Percentiles rank a stretch among this genome's conserved stretches.
phyloP scores from a whole-genome alignment of 2,113 vertebrate genomes.

The Sinosuthora webbiana region DNA sequence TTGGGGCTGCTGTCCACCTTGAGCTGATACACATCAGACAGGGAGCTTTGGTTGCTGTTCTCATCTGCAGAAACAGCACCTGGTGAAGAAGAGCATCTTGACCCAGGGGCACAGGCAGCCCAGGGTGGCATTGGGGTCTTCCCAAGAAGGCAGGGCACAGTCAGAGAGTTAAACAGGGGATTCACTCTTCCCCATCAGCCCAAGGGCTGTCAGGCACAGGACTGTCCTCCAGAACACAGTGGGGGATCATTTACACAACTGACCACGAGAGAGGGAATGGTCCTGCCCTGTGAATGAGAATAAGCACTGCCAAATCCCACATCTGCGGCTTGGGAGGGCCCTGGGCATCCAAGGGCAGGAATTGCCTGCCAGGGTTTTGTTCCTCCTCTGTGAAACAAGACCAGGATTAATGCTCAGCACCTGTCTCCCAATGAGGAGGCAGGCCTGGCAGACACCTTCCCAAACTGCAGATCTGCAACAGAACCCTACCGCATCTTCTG shows the following conservation, averaged over 20 bases:
- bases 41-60: conserved; percentile 97
- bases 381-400: background rate
- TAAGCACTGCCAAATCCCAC: background rate
- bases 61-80: conserved; percentile 83
- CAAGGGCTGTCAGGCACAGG: background rate
- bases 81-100: conserved; percentile 38
- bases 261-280: background rate
- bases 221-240: rapidly evolving
- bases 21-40: conserved; percentile 90
- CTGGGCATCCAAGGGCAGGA: rapidly evolving
- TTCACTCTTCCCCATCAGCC: background rate
- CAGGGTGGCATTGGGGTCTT: rapidly evolving
- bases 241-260: background rate
- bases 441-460: background rate
- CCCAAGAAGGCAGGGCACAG: background rate
- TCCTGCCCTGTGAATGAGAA: background rate
- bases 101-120: background rate
- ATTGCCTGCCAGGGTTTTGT: background rate
- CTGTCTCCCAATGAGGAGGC: rapidly evolving
- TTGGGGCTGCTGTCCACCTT: conserved; percentile 95
- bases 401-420: background rate
- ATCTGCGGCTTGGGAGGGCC: background rate
- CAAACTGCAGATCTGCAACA: background rate
- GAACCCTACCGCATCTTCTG: rapidly evolving
- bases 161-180: background rate